Conservation (phyloP, 2,888 invertebrate species). For the Hyles lineata region DNA sequence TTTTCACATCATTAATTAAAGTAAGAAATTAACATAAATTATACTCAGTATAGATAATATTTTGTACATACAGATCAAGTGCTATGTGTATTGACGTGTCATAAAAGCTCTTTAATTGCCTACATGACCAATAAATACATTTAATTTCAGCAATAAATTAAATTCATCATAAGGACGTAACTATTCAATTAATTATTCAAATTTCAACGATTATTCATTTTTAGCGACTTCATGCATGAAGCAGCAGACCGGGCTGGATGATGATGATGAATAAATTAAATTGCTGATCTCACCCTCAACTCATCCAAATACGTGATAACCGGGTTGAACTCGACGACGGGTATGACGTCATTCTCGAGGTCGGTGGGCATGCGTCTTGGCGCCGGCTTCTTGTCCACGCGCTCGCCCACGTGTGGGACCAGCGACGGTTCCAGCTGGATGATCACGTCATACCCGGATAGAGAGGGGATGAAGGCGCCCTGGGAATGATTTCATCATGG, state of each 20-base stretch:
- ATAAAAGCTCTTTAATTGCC: no score
- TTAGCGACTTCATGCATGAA: no score
- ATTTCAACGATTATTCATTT: no score
- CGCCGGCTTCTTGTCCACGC: constrained; percentile 50
- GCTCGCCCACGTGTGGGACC: constrained; percentile 68
- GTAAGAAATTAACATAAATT: no score
- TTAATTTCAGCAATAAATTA: background rate
- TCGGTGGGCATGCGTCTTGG: constrained; percentile 40
- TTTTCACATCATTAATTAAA: background rate
- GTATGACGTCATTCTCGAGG: constrained; percentile 76
- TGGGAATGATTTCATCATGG: constrained; percentile 38
- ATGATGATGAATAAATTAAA: no score
- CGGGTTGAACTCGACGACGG: constrained; percentile 91
- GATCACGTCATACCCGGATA: constrained; percentile 89
- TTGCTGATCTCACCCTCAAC: constrained; percentile 86
- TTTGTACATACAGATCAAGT: no score
- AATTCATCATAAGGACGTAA: no score
- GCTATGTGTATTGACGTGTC: no score
- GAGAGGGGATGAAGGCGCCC: constrained; percentile 72
- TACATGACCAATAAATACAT: no score
- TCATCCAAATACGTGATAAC: constrained; percentile 89
- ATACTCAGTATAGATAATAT: no score
- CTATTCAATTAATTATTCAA: no score
- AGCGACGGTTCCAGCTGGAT: constrained; percentile 86
- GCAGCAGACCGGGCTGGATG: no score